These are phyloP conservation scores for Halictus rubicundus DNA, from an alignment of 1,140 invertebrate species.

Conservation along the genomic window DNA sequence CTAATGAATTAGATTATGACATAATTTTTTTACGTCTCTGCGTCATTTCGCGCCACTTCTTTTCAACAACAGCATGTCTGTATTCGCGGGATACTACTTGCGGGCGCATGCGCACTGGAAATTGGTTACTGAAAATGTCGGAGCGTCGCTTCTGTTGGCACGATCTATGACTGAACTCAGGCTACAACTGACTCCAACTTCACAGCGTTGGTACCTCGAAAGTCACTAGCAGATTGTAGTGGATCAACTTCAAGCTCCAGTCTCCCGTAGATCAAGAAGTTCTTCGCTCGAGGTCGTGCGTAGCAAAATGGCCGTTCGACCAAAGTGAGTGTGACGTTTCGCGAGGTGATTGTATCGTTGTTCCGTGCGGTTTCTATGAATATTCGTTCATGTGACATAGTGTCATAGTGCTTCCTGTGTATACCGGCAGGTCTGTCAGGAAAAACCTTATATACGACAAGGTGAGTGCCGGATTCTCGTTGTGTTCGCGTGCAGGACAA, in stretches of 20 bases:
- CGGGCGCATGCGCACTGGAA: no score
- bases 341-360: conserved; percentile 61
- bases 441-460: conserved; percentile 32
- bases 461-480: conserved; percentile 28
- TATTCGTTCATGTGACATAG: conserved; percentile 57
- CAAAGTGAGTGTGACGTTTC: conserved; percentile 68
- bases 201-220: conserved; percentile 11
- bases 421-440: conserved; percentile 24
- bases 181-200: no score
- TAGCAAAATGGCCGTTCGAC: conserved; percentile 67
- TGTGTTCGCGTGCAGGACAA: conserved; percentile 47
- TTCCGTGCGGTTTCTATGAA: conserved; percentile 57
- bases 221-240: conserved; percentile 17
- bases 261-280: conserved; percentile 50
- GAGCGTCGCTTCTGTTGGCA: no score
- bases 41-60: no score
- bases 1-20: no score
- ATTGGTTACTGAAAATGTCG: no score
- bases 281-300: conserved; percentile 50
- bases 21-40: no score
- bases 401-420: conserved; percentile 45
- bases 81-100: no score
- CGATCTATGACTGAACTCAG: no score
- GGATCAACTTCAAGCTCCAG: conserved; percentile 36
- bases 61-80: no score